Percentiles rank a stretch among this genome's conserved stretches.
Evolutionary conservation across 1,140 invertebrate genomes (phyloP).

Genomic region (Solenopsis fugax): DNA sequence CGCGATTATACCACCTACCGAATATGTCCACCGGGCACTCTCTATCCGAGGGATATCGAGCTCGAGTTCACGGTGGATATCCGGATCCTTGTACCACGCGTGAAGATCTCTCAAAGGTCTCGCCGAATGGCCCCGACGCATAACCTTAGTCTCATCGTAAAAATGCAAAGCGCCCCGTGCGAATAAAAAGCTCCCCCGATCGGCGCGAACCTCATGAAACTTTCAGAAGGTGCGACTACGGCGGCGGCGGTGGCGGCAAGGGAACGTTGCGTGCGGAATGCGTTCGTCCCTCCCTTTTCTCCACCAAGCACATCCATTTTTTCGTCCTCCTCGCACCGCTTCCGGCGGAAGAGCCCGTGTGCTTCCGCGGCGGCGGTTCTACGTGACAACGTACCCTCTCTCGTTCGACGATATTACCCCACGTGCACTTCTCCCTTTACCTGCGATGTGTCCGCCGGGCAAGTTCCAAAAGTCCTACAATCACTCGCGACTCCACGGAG

Average conservation of each 20-base stretch:
- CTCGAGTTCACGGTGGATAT: slow-evolving; percentile 38
- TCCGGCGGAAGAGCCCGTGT: slow-evolving; percentile 60
- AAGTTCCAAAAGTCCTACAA: slow-evolving; percentile 59
- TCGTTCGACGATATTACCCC: slow-evolving; percentile 46
- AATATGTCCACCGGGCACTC: slow-evolving; percentile 50
- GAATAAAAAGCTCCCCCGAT: slow-evolving; percentile 78
- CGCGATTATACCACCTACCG: slow-evolving; percentile 13
- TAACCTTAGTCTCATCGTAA: slow-evolving; percentile 77
- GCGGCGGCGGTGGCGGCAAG: slow-evolving; percentile 21
- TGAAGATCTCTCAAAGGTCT: slow-evolving; percentile 75
- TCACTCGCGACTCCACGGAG: slow-evolving; percentile 49
- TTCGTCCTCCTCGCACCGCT: slow-evolving; percentile 33
- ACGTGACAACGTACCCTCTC: slow-evolving; percentile 41
- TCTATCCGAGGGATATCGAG: slow-evolving; percentile 48
- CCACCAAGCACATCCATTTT: slow-evolving; percentile 9
- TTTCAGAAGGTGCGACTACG: slow-evolving; percentile 73
- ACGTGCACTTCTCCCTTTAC: slow-evolving; percentile 31
- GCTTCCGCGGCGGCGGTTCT: slow-evolving; percentile 4
- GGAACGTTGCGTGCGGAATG: slow-evolving; percentile 75
- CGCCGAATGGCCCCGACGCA: slow-evolving; percentile 64
- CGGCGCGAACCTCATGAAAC: slow-evolving; percentile 78
- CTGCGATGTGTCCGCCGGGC: slow-evolving; percentile 38
- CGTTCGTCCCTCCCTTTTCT: slow-evolving; percentile 59
- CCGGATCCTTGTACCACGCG: slow-evolving; percentile 37
- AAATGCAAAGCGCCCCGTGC: slow-evolving; percentile 76